Base-by-base conservation (phyloP, 2,888 invertebrate species). In the Erpobdella octoculata region DNA sequence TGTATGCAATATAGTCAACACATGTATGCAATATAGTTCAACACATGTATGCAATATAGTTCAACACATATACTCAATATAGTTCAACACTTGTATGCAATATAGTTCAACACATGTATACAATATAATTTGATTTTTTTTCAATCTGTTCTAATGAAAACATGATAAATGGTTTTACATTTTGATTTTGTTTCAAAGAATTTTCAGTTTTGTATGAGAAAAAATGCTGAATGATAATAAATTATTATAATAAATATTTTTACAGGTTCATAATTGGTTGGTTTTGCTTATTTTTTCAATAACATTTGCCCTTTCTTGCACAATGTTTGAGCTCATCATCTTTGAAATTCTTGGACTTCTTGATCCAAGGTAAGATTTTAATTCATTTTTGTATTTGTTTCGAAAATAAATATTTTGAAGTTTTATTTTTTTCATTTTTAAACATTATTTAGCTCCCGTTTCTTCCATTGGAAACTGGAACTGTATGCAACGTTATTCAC, bases 271-370 rank as follows among this genome's bases (percentile, higher is more conserved):
- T 78, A 93, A 97, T 81, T 88, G 91, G 73, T 86, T 93, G 73
- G 95, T 98, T 1, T 93, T 97, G 83, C 85, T 97, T 4, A 92
- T 96, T 80, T 98, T 99, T 83, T 95, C 97, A 0, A 87, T 90
- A 35, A 98, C 95, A 41, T 93, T 98, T 82, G 91, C 97, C 0
- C 86, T 99, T 21, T 97, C 97, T 33, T 94, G 97, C 80, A 93
- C 95, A 1, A 94, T 98, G 93, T 99, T 98, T 84, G 97, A 98
- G 83, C 86, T 98, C 72, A 97, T 98, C 74, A 99, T 99, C 81
- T 99, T 99, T 85, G 98, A 99, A 86, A 98, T 98, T 77, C 86
- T 96, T 73, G 95, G 91, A 37, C 88, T 95, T 76, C 85, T 98
- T 75, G 93, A 95, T 81, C 88, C 92, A 28, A 91, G 91, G 91